A percentile compares a stretch with the other conserved stretches of the same genome.
These are phyloP conservation scores for Scaeva pyrastri DNA, from an alignment of 2,888 invertebrate genomes.

Conservation along the genomic window DNA sequence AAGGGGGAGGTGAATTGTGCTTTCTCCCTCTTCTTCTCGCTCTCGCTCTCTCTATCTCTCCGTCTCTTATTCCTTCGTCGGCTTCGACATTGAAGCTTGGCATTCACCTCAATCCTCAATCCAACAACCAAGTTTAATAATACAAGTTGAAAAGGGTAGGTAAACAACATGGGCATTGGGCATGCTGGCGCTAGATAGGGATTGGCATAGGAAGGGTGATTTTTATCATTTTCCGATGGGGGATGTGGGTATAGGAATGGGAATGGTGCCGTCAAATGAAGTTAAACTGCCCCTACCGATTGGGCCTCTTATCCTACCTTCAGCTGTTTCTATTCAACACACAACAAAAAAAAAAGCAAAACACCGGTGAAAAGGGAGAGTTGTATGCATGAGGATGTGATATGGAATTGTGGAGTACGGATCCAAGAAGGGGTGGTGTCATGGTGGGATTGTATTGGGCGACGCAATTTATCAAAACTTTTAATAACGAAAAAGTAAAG, in stretches of 20 bases:
- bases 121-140: conserved; percentile 65
- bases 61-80: conserved; percentile 10
- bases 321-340: conserved; percentile 59
- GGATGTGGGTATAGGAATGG: not conserved
- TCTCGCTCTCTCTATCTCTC: conserved; percentile 6
- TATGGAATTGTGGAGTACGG: not conserved
- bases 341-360: conserved; percentile 40
- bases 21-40: conserved; percentile 46
- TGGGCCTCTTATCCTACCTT: conserved; percentile 16
- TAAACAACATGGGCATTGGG: conserved; percentile 1
- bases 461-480: conserved; percentile 36
- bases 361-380: conserved; percentile 75
- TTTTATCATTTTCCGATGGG: conserved; percentile 1
- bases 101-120: conserved; percentile 74
- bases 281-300: conserved; percentile 43
- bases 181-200: not conserved
- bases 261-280: conserved; percentile 52
- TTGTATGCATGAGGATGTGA: conserved; percentile 37
- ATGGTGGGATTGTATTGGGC: conserved; percentile 23
- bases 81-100: conserved; percentile 68
- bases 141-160: conserved; percentile 51
- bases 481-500: conserved; percentile 11
- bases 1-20: conserved; percentile 41
- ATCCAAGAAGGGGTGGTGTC: conserved; percentile 16
- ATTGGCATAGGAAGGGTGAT: not conserved